Conservation (phyloP, 2,888 invertebrate species). For the Cosmia trapezina region DNA sequence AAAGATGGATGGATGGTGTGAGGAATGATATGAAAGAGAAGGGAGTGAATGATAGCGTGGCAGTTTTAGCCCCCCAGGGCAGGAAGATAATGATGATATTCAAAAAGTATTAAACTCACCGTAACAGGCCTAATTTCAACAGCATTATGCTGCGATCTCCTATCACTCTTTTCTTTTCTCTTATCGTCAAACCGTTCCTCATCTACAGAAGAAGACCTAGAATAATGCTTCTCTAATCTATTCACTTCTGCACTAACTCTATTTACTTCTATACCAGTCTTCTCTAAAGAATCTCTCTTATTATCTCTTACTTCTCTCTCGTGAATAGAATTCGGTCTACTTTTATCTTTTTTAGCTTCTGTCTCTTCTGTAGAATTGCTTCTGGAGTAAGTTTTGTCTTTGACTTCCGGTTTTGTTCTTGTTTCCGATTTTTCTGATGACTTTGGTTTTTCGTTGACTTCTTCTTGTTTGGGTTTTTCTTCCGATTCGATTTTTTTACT, state of each 20-base stretch:
- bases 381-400: constrained; percentile 63
- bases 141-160: constrained; percentile 74
- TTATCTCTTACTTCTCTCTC: constrained; percentile 50
- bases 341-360: constrained; percentile 48
- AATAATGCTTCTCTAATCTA: constrained; percentile 76
- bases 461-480: constrained; percentile 46
- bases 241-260: constrained; percentile 72
- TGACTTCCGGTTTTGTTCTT: constrained; percentile 63
- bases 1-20: too few species aligned
- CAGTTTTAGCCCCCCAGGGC: too few species aligned
- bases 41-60: too few species aligned
- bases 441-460: constrained; percentile 72
- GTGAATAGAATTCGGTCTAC: constrained; percentile 65
- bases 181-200: constrained; percentile 69
- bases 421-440: constrained; percentile 47
- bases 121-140: constrained; percentile 83
- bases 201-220: constrained; percentile 79
- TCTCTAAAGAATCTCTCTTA: constrained; percentile 63
- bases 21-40: too few species aligned
- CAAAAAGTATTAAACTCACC: too few species aligned
- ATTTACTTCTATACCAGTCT: constrained; percentile 63
- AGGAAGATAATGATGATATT: too few species aligned
- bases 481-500: constrained; percentile 75
- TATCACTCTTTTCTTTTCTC: constrained; percentile 69
- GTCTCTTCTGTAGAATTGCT: constrained; percentile 64